Evolutionary conservation across 1,140 invertebrate genomes (phyloP).

Genomic region (Halictus rubicundus): DNA sequence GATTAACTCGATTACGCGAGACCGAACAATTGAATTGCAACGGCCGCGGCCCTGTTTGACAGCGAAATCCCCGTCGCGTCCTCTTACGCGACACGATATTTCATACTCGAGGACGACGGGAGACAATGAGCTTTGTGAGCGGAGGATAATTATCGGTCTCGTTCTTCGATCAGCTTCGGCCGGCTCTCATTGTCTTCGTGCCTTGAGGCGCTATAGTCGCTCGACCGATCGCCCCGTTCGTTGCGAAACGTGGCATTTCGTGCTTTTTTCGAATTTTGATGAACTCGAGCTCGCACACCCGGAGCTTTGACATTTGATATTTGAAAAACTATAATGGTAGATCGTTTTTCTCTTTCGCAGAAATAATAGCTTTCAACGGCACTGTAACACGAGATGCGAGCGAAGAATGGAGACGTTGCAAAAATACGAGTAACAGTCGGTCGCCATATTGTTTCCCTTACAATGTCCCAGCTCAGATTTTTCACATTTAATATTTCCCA

Average conservation of each 20-base stretch:
- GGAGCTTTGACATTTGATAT: too few relatives aligned
- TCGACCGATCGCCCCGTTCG: not conserved
- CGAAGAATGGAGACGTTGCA: too few relatives aligned
- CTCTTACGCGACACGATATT: not conserved
- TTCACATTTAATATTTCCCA: too few relatives aligned
- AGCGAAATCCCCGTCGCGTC: not conserved
- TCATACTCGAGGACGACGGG: not conserved
- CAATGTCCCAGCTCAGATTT: too few relatives aligned
- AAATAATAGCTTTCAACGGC: too few relatives aligned
- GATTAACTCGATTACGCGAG: not conserved
- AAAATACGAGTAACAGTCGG: too few relatives aligned
- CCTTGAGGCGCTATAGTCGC: too few relatives aligned
- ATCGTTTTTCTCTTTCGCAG: too few relatives aligned
- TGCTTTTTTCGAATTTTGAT: not conserved
- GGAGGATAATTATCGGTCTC: not conserved
- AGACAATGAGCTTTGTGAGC: not conserved
- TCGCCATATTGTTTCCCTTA: too few relatives aligned
- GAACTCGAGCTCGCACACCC: too few relatives aligned
- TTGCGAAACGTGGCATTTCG: not conserved
- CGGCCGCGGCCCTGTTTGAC: not conserved
- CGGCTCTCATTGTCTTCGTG: not conserved
- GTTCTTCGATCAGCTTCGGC: not conserved
- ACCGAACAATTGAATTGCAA: not conserved
- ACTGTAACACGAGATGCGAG: too few relatives aligned
- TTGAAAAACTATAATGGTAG: too few relatives aligned